A percentile compares a stretch with the other conserved stretches of the same genome.
These are phyloP conservation scores for Cacatua alba DNA, from an alignment of 2,113 vertebrate genomes.

Conservation along the genomic window DNA sequence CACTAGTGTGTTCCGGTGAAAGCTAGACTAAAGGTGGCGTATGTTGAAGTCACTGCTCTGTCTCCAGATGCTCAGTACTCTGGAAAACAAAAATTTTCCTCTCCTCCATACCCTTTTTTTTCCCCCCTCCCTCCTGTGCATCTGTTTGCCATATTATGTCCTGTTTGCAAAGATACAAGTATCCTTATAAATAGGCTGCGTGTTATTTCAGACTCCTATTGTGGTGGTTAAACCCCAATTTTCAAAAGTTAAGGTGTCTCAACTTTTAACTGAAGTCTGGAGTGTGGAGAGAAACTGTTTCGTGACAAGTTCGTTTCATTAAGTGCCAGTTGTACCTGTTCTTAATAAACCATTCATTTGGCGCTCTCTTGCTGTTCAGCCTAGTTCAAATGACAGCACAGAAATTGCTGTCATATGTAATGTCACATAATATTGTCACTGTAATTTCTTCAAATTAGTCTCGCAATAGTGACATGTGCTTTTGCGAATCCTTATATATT, in stretches of 20 bases:
- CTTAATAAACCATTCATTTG: not conserved
- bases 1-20: not conserved
- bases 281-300: not conserved
- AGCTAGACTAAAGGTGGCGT: not conserved
- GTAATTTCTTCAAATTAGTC: not conserved
- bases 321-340: not conserved
- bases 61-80: not conserved
- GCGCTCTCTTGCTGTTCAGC: not conserved
- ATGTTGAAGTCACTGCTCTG: not conserved
- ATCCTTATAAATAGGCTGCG: not conserved
- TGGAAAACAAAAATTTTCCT: slow-evolving; percentile 13
- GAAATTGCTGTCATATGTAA: not conserved
- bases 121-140: not conserved
- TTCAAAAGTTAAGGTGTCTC: not conserved
- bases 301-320: not conserved
- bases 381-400: not conserved
- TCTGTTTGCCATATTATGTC: slow-evolving; percentile 69
- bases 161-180: slow-evolving; percentile 43
- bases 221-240: not conserved
- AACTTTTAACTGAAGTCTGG: not conserved
- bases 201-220: not conserved
- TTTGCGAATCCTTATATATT: not conserved
- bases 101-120: not conserved
- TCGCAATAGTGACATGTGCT: not conserved
- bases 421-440: not conserved